Conservation (phyloP, 37 sponge, comb jelly and placozoan genomes). For the Aphrocallistes beatrix region DNA sequence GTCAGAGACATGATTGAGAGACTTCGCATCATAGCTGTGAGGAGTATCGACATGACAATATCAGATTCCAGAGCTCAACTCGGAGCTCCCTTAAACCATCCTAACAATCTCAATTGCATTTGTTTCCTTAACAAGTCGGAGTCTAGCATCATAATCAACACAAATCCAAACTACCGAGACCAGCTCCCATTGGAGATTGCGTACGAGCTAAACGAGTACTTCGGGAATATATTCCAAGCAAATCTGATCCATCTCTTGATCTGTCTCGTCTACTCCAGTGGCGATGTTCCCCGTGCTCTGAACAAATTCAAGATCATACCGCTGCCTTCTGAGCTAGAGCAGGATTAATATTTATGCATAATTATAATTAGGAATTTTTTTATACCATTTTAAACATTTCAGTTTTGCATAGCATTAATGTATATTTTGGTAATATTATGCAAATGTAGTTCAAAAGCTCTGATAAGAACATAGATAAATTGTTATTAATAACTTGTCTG, state of each 20-base stretch:
- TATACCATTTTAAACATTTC: too few relatives aligned
- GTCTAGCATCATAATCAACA: background rate
- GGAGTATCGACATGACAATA: background rate
- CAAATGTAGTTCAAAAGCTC: too few relatives aligned
- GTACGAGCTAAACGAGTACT: slow-evolving; percentile 5
- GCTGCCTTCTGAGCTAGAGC: background rate
- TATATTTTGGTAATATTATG: too few relatives aligned
- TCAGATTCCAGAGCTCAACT: background rate
- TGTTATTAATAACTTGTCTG: too few relatives aligned
- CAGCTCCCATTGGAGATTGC: background rate
- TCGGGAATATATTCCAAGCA: background rate
- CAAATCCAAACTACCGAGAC: background rate
- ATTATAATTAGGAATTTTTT: too few relatives aligned
- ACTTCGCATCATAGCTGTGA: background rate
- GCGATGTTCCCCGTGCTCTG: background rate
- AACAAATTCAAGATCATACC: background rate
- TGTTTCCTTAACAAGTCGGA: background rate
- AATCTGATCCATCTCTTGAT: background rate
- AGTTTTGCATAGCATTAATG: too few relatives aligned
- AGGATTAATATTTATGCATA: background rate
- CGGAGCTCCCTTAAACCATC: background rate
- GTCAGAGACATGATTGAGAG: background rate
- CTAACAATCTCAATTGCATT: too few relatives aligned
- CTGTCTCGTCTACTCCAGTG: background rate
- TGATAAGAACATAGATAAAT: too few relatives aligned